These are phyloP conservation scores for Macrotis lagotis DNA, from an alignment of 2,113 vertebrate species.

Conservation along the genomic window DNA sequence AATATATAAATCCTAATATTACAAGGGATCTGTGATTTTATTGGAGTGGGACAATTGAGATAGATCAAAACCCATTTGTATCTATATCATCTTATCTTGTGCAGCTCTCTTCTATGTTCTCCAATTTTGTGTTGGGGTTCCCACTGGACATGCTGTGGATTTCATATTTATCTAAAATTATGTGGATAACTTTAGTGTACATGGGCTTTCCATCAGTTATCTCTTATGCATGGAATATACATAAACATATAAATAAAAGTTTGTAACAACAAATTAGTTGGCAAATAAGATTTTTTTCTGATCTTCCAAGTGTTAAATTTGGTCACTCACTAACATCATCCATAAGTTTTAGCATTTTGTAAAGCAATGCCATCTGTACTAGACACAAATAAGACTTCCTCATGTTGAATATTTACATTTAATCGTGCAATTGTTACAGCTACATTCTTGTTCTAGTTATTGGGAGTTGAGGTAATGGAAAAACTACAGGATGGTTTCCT, in stretches of 20 bases:
- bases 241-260: not conserved
- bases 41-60: not conserved
- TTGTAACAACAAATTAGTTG: not conserved
- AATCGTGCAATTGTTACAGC: constrained; percentile 15
- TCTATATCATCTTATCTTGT: not conserved
- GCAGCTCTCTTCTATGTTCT: not conserved
- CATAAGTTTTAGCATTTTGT: constrained; percentile 12
- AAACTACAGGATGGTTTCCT: constrained; percentile 16
- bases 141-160: not conserved
- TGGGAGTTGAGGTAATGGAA: constrained; percentile 14
- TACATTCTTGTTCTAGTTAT: constrained; percentile 35
- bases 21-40: not conserved
- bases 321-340: constrained; percentile 13
- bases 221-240: not conserved
- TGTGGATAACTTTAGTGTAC: not conserved
- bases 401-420: constrained; percentile 10
- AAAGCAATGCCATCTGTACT: not conserved
- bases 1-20: not conserved
- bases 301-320: constrained; percentile 50
- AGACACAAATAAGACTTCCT: not conserved
- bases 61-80: not conserved
- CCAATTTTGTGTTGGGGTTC: not conserved
- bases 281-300: constrained; percentile 29
- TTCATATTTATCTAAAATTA: not conserved
- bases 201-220: not conserved